Percentiles rank a stretch among this genome's conserved stretches.
Evolutionary conservation across 2,888 invertebrate genomes (phyloP).

Genomic region (Lithophane ornitopus): DNA sequence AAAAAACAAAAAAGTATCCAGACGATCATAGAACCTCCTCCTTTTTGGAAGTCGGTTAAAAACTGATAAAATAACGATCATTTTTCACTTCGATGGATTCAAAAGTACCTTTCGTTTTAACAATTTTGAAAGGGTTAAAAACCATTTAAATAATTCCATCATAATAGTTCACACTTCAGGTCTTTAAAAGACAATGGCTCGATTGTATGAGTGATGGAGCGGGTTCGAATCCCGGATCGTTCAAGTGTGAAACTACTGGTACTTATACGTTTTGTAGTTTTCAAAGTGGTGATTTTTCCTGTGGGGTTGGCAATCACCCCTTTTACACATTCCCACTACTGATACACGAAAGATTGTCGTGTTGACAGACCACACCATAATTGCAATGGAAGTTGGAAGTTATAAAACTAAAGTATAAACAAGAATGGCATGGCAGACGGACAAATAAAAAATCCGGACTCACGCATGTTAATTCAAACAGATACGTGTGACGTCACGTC

Average conservation of each 20-base stretch:
- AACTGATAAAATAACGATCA: neutral
- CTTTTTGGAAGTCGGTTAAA: no score
- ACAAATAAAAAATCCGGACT: no score
- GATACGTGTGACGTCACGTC: no score
- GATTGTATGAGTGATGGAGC: neutral
- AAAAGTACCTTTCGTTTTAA: neutral
- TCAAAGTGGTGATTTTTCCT: neutral
- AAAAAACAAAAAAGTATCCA: no score
- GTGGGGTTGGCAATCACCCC: neutral
- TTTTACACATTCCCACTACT: neutral
- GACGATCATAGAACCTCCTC: no score
- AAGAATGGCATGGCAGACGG: no score
- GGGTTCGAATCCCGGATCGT: slow-evolving; percentile 1
- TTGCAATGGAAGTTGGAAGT: no score
- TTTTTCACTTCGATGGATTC: neutral
- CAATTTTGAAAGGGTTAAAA: neutral
- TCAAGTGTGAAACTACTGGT: slow-evolving; percentile 3
- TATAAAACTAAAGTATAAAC: no score
- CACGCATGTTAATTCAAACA: no score
- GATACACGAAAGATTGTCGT: neutral
- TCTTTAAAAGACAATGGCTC: neutral
- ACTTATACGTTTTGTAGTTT: neutral
- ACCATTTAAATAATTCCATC: neutral
- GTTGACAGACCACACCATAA: neutral
- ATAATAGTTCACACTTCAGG: slow-evolving; percentile 1